A percentile compares a stretch with the other conserved stretches of the same genome.
Conservation (phyloP, 2,113 vertebrate species). For the Perca fluviatilis region DNA sequence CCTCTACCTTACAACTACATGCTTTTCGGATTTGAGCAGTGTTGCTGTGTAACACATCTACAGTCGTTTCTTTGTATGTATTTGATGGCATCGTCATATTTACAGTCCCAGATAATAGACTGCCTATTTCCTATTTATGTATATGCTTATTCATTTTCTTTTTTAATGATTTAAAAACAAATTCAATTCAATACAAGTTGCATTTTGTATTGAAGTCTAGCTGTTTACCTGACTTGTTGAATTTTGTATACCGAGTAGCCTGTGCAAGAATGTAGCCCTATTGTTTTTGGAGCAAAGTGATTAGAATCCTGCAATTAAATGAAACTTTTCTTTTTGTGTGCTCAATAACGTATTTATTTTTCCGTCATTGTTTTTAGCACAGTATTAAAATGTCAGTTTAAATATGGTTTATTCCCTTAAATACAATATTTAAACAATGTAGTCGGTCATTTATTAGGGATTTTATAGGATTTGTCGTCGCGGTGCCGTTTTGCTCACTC, state of each 20-base stretch:
- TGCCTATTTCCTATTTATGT: neutral
- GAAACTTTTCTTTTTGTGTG: neutral
- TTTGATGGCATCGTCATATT: too few relatives aligned
- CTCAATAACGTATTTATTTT: neutral
- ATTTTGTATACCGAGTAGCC: neutral
- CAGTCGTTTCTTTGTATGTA: accelerated
- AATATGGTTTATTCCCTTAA: neutral
- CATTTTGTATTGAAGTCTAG: neutral
- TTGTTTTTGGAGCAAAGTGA: neutral
- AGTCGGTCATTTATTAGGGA: neutral
- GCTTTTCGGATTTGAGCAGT: too few relatives aligned
- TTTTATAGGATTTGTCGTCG: neutral
- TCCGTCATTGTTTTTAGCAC: neutral
- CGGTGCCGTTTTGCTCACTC: accelerated
- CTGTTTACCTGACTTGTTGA: accelerated
- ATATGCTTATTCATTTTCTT: neutral
- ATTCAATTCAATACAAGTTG: accelerated
- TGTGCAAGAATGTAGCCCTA: too few relatives aligned
- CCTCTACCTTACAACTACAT: accelerated
- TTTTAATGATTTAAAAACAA: neutral
- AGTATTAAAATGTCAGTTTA: accelerated
- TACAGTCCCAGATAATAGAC: too few relatives aligned
- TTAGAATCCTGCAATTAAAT: neutral
- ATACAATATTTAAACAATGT: neutral
- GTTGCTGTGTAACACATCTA: neutral